Evolutionary conservation across 2,797 vertebrate species (phyloP).

Genomic region (Buphagus erythrorhynchus): DNA sequence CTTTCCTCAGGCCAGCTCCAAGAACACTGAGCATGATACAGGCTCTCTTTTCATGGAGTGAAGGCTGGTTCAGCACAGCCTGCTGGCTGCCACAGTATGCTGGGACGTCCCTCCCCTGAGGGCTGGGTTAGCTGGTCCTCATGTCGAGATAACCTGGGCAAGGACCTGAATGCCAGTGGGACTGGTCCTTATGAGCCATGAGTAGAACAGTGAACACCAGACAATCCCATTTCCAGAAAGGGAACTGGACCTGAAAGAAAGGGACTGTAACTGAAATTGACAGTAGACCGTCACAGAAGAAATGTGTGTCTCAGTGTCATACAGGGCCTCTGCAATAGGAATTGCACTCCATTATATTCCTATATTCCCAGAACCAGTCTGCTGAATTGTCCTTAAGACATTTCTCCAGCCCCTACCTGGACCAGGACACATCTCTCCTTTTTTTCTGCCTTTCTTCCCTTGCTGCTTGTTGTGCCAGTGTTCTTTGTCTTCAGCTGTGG

Average conservation of each 20-base stretch:
- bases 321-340: neutral
- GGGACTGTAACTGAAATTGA: no score
- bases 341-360: neutral
- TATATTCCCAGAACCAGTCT: neutral
- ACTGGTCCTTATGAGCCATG: neutral
- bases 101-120: neutral
- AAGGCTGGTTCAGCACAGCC: neutral
- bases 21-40: neutral
- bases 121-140: neutral
- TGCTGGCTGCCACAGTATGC: neutral
- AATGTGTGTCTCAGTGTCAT: neutral
- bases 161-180: neutral
- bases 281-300: conserved; percentile 19
- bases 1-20: neutral
- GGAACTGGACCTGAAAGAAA: no score
- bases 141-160: neutral
- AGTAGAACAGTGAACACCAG: neutral
- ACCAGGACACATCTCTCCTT: neutral
- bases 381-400: neutral
- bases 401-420: neutral
- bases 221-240: neutral
- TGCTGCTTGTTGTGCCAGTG: neutral
- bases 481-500: neutral
- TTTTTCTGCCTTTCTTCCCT: neutral
- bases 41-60: neutral